Base-by-base conservation (phyloP, 2,888 invertebrate species). In the Minunthozetes semirufus region DNA sequence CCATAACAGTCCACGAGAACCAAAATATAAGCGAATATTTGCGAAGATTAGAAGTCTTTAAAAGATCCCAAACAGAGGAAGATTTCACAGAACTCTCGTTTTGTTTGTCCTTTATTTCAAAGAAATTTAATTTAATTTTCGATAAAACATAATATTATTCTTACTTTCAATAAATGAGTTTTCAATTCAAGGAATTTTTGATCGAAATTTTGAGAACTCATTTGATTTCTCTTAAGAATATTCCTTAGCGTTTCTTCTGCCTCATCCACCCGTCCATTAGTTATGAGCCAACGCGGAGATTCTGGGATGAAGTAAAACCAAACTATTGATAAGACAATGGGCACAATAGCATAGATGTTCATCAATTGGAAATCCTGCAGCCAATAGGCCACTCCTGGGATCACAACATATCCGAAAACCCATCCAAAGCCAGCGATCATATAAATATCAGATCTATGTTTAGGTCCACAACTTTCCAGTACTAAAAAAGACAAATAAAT, bases 1-100 rank as follows among this genome's bases (percentile, higher is more conserved):
- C 90, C 82, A 92, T 92, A n/a, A 92, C 91, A 81, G 92, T 92
- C 82, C 83, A 83, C 74, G 27, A 78, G 76, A 72, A 72, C 75
- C 63, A 72, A 2, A 76, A 33, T 17, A 76, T 76, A 19, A 76
- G 25, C 3, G 76, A 72, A 29, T 59, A 72, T 33, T 61, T 72
- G 13, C 76, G 48, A 6, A 76, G 59, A 38, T 72, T 59, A 6
- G 61, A 63, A 9, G 61, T 72, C 19, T 56, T 66, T 38, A 72
- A 22, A 17, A 76, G 19, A 17, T 61, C 53, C 19, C 61, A 75
- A n/a, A 76, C 4, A 29, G n/a, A 38, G n/a, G 38, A 66, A 38
- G 63, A 38, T 38, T 53, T 74, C 19, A 27, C 17, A 13, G 66
- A 42, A 1, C 25, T 19, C 9, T 42, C 42, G 3, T 68, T 19